Percentiles rank a stretch among this genome's conserved stretches.
These are phyloP conservation scores for Malacosoma neustria DNA, from an alignment of 2,888 invertebrate genomes.

Conservation along the genomic window DNA sequence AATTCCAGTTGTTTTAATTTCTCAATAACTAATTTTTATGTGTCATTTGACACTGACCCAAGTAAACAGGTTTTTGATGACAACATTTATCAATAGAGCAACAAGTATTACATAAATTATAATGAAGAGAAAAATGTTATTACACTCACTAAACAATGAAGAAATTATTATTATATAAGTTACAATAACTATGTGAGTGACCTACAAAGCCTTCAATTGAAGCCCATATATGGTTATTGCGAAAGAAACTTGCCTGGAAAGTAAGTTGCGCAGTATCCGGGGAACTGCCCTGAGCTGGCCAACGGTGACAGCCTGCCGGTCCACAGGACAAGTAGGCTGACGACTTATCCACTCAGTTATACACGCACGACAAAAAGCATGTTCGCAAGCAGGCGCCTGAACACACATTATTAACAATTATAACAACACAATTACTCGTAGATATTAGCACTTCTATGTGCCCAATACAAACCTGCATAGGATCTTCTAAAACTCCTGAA, in stretches of 20 bases:
- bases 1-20: too few relatives aligned
- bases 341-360: conserved; percentile 96
- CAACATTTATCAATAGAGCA: neutral
- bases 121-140: neutral
- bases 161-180: conserved; percentile 18
- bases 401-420: conserved; percentile 11
- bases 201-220: conserved; percentile 20
- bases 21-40: neutral
- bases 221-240: conserved; percentile 14
- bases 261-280: conserved; percentile 91
- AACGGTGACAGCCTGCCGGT: conserved; percentile 92
- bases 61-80: neutral
- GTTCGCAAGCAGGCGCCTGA: conserved; percentile 95
- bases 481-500: conserved; percentile 95
- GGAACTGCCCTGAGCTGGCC: conserved; percentile 93
- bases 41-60: neutral
- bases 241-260: conserved; percentile 79
- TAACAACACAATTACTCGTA: conserved; percentile 3
- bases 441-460: conserved; percentile 6
- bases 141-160: neutral
- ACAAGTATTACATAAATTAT: neutral
- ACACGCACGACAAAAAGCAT: conserved; percentile 95
- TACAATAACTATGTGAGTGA: conserved; percentile 23
- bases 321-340: conserved; percentile 96
- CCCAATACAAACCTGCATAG: conserved; percentile 83